phyloP scores from a whole-genome alignment of 1,140 invertebrate genomes.

The Pissodes strobi region DNA sequence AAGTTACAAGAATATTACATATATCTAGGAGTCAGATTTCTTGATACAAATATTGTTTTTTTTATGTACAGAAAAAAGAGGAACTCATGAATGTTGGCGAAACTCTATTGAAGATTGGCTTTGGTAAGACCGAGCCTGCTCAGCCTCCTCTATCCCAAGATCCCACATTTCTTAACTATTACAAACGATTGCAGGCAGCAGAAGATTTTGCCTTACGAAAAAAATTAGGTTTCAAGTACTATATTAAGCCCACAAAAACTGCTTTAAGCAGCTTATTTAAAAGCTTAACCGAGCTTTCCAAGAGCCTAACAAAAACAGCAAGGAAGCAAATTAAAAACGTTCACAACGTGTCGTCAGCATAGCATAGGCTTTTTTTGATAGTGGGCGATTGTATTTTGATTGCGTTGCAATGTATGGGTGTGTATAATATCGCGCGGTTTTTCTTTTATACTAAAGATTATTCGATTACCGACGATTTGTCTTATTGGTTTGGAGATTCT shows the following conservation, averaged over 20 bases:
- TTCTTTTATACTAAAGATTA: conserved; percentile 43
- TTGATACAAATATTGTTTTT: too few relatives aligned
- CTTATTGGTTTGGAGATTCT: conserved; percentile 16
- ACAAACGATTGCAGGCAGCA: conserved; percentile 52
- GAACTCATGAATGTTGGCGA: conserved; percentile 52
- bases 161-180: conserved; percentile 49
- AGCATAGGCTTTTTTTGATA: conserved; percentile 40
- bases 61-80: conserved; percentile 33
- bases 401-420: conserved; percentile 37
- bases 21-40: too few relatives aligned
- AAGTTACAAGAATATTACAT: too few relatives aligned
- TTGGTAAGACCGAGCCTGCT: conserved; percentile 52
- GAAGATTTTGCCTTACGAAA: conserved; percentile 56
- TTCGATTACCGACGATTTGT: conserved; percentile 27
- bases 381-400: conserved; percentile 38
- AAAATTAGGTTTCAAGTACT: conserved; percentile 60
- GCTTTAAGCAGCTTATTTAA: conserved; percentile 25
- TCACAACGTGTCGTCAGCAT: conserved; percentile 33
- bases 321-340: conserved; percentile 25
- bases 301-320: conserved; percentile 7
- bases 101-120: conserved; percentile 58
- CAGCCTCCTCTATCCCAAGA: conserved; percentile 42
- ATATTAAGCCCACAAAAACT: conserved; percentile 53
- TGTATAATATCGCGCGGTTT: conserved; percentile 43
- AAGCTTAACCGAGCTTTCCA: conserved; percentile 8